These are phyloP conservation scores for Merluccius polli DNA, from an alignment of 2,797 vertebrate genomes.

Conservation along the genomic window DNA sequence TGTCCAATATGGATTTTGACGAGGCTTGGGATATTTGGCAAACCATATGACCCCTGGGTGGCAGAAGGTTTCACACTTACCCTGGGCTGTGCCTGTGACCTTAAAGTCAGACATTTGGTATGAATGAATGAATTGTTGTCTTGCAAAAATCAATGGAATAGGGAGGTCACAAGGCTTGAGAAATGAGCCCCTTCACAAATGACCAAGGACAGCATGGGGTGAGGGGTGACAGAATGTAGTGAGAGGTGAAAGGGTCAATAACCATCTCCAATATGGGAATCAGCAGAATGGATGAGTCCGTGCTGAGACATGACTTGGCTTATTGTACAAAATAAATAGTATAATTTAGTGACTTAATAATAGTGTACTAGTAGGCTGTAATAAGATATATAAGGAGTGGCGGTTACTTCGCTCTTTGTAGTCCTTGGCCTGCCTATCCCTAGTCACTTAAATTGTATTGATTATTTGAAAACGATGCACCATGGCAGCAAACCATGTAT, in stretches of 20 bases:
- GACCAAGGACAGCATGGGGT: conserved; percentile 33
- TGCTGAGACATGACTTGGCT: not conserved
- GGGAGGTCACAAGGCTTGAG: conserved; percentile 40
- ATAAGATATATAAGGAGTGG: not conserved
- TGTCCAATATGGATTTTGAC: not conserved
- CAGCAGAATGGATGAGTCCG: conserved; percentile 15
- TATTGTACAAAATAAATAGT: not conserved
- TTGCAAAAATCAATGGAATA: conserved; percentile 56
- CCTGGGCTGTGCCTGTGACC: conserved; percentile 34
- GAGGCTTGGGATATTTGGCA: conserved; percentile 26
- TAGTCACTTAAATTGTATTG: not conserved
- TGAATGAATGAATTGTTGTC: conserved; percentile 51
- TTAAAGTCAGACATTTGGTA: conserved; percentile 28
- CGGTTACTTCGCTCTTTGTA: not conserved
- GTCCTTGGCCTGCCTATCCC: not conserved
- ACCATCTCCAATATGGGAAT: conserved; percentile 17
- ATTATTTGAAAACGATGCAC: not conserved
- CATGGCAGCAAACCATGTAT: not conserved
- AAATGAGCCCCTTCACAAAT: conserved; percentile 47
- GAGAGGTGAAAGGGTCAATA: conserved; percentile 50
- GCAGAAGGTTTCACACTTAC: conserved; percentile 33
- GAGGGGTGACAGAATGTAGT: conserved; percentile 42
- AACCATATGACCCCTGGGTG: conserved; percentile 17
- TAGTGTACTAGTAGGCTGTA: not conserved
- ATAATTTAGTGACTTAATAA: not conserved